Conservation (phyloP, 2,113 vertebrate species). For the Pterocles orientalis region DNA sequence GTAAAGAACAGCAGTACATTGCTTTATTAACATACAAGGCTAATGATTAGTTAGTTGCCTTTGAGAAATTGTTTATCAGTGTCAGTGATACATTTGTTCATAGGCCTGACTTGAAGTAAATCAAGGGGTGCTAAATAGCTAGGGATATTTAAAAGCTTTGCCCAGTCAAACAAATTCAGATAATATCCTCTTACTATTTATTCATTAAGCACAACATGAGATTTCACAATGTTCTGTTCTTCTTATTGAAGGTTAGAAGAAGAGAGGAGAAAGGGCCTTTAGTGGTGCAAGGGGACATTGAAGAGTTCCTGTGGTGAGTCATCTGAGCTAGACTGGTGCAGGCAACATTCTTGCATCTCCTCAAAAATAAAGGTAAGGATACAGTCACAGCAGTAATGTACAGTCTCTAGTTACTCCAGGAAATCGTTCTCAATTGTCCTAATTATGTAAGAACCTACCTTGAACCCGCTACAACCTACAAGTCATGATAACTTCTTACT, state of each 20-base stretch:
- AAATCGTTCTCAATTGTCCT: neutral
- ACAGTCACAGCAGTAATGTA: neutral
- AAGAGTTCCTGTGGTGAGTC: neutral
- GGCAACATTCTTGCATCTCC: neutral
- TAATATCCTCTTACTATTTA: neutral
- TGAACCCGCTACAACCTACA: neutral
- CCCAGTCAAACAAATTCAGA: neutral
- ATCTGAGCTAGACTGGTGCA: neutral
- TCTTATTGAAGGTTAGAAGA: neutral
- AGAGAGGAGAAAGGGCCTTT: neutral
- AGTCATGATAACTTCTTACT: neutral
- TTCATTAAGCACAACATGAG: neutral
- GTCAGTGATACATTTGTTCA: neutral
- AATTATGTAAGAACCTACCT: neutral
- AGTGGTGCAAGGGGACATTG: neutral
- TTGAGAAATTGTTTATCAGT: neutral
- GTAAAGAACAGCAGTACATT: neutral
- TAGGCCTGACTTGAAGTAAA: neutral
- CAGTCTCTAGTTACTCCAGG: neutral
- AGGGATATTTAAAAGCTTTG: neutral
- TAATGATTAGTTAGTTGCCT: neutral
- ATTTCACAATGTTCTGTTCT: neutral
- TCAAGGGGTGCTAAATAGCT: neutral
- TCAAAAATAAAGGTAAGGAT: neutral
- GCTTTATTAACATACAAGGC: neutral